Base-by-base conservation (phyloP, 2,113 vertebrate genomes). In the Epinephelus fuscoguttatus region DNA sequence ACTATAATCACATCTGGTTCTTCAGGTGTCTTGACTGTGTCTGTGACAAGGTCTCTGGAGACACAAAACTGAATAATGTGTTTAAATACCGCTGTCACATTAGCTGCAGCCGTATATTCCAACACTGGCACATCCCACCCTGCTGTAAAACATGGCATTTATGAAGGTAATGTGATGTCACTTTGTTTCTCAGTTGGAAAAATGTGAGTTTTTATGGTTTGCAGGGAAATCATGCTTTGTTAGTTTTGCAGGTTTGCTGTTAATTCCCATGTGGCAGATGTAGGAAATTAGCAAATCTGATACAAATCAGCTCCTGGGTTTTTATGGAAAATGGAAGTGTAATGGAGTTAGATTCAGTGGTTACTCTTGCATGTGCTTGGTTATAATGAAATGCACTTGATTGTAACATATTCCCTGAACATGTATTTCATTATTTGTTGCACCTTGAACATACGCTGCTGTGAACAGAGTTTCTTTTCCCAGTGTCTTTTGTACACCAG, bases 1-100 rank as follows among this genome's bases (percentile, higher is more conserved):
- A 18, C 47, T 47, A 53, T 86, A 80, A 92, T 81, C 66, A 81
- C 74, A 89, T 92, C 67, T 75, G 57, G 68, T 60, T 60, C 52
- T 80, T 79, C 57, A 64, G 70, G 56, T 82, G 68, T 50, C 4
- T 60, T 67, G 11, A 75, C 68, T 49, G 61, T 63, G 63, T 57
- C 59, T 59, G 27, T 17, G 55, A 72, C 53, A 70, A 12, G 3
- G n/a, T 78, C 72, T 40, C 55, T 0, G 9, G 55, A 82, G 52
- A 49, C 59, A 49, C 12, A 11, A 21, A 70, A 42, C 10, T 59
- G 78, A 68, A 42, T 78, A 72, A 82, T 52, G 50, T 55, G 66
- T 73, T 83, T 60, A 79, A 78, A 78, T 50, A 73, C 33, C 49
- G 25, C 56, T 37, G 45, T 75, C 57, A 81, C 57, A 67, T 75